These are phyloP conservation scores for Drosophila suzukii DNA, from an alignment of 1,140 invertebrate genomes.

Conservation along the genomic window DNA sequence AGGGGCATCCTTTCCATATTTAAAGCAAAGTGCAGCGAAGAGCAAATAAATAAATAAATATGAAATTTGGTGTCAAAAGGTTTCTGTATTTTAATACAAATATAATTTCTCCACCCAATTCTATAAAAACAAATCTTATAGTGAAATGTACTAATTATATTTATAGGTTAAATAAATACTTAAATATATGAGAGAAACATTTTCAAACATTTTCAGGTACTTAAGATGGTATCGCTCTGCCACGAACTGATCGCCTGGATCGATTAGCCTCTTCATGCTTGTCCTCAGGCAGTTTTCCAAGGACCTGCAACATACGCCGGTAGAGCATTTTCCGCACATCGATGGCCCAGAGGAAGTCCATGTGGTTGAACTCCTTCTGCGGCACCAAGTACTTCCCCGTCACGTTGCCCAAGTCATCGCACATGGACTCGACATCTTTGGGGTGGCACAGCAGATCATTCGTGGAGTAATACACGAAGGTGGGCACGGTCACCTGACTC, in stretches of 20 bases:
- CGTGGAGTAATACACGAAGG: conserved; percentile 87
- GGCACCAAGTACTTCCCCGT: conserved; percentile 87
- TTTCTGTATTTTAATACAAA: not conserved
- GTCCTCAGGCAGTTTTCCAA: conserved; percentile 47
- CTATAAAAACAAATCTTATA: not conserved
- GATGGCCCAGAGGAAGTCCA: conserved; percentile 89
- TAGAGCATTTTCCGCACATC: conserved; percentile 87
- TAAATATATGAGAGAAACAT: not conserved
- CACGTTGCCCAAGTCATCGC: conserved; percentile 85
- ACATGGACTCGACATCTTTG: conserved; percentile 87
- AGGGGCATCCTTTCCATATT: conserved; percentile 52
- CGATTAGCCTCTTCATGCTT: conserved; percentile 11
- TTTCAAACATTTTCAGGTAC: not conserved
- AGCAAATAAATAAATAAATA: conserved; percentile 74
- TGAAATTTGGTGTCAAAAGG: conserved; percentile 19
- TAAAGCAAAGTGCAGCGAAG: conserved; percentile 49
- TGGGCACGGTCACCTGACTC: conserved; percentile 87
- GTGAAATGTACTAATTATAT: too few relatives aligned
- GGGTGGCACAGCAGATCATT: conserved; percentile 87
- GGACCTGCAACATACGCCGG: conserved; percentile 85
- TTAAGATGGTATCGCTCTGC: not conserved
- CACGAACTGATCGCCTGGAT: not conserved
- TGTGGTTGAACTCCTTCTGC: conserved; percentile 87
- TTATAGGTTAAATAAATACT: conserved; percentile 25
- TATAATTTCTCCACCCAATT: not conserved